These are phyloP conservation scores for Gavialis gangeticus DNA, from an alignment of 2,113 vertebrate genomes.

Conservation along the genomic window DNA sequence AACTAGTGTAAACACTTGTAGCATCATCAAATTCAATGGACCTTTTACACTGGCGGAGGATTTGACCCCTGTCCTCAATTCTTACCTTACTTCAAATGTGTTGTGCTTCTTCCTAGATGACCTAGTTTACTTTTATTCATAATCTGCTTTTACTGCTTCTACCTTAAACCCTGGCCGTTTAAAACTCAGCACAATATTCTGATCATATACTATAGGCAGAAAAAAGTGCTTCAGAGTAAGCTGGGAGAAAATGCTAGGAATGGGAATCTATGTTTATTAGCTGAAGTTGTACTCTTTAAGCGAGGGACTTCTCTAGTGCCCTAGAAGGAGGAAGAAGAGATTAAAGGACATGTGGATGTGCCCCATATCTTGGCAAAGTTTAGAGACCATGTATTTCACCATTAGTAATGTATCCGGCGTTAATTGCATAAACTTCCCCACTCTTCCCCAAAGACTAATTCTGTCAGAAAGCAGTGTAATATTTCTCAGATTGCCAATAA, in stretches of 20 bases:
- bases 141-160: not conserved
- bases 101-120: not conserved
- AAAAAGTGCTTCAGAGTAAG: not conserved
- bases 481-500: not conserved
- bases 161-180: not conserved
- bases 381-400: not conserved
- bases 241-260: not conserved
- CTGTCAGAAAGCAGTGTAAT: not conserved
- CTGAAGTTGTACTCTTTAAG: not conserved
- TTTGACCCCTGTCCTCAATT: not conserved
- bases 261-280: not conserved
- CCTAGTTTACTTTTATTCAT: not conserved
- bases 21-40: not conserved
- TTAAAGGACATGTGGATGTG: not conserved
- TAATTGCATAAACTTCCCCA: not conserved
- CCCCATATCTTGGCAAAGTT: not conserved
- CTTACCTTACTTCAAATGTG: not conserved
- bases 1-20: not conserved
- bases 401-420: accelerated
- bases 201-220: not conserved
- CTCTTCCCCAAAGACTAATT: not conserved
- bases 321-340: not conserved
- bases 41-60: not conserved
- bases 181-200: not conserved
- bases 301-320: not conserved